Evolutionary conservation across 2,888 invertebrate genomes (phyloP), one percentile per base, ranked within the genome.

Genomic region (Drosophila austrosaltans): DNA sequence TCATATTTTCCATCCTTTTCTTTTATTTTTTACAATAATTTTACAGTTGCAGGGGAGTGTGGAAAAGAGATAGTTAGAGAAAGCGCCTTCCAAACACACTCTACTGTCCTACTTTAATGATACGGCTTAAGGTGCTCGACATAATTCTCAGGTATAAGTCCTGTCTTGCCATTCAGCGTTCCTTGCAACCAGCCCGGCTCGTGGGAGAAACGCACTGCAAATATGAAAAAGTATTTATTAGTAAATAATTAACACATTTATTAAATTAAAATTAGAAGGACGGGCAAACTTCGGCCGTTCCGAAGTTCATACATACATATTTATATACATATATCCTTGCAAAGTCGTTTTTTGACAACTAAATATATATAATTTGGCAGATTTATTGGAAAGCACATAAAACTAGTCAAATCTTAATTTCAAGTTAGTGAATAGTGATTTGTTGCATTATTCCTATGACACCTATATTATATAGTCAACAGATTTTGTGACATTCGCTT

Each of bases 121-220:
- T 92, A 92, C 77, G 91, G 90, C 90, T 92, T 92, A 73, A 92
- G 85, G 77, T 92, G 92, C 93, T 98, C 98, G 68, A 98, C 98
- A 93, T 99, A 99, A 94, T 99, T 99, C 93, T 97, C 97, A 74
- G 98, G 98, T 93, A 99, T 96, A 78, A 99, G 94, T 60, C 99
- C 98, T 59, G 96, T 96, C 93, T 96, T 96, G 71, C 98, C 98
- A 93, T 97, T 96, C 81, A 99, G 94, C 63, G 97, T 96, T 77
- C 99, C 99, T 92, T 98, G 98, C 90, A 99, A 94, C 99, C 99
- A 99, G 82, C 99, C 99, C 22, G 98, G 98, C 93, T 99, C 99
- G 90, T 96, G 95, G 28, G 98, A 98, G 80, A 95, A 94, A 89
- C 96, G 95, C 71, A 98, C 98, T 98, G 70, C 2, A 76, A 76